A percentile compares a stretch with the other conserved stretches of the same genome.
Evolutionary conservation across 2,113 vertebrate species (phyloP).

Genomic region (Camelus bactrianus): DNA sequence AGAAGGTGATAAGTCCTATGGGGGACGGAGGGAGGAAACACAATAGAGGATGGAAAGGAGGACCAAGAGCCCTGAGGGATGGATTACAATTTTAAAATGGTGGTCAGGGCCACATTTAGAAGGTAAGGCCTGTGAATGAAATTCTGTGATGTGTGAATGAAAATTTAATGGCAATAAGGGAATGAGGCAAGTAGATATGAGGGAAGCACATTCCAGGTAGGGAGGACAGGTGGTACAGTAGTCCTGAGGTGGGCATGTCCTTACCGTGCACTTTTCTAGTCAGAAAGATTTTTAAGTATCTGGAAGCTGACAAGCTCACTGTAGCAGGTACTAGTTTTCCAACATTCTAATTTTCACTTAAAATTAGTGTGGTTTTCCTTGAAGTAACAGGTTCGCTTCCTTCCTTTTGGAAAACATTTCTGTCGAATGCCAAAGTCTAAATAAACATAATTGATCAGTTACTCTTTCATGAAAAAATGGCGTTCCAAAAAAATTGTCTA

Average conservation of each 20-base stretch:
- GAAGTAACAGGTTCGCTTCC: background rate
- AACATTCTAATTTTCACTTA: background rate
- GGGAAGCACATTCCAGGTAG: background rate
- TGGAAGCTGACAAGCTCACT: background rate
- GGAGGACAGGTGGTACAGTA: background rate
- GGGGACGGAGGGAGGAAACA: background rate
- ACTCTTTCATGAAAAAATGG: background rate
- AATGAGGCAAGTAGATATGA: background rate
- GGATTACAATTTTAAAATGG: background rate
- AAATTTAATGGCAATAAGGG: background rate
- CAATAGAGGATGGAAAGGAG: background rate
- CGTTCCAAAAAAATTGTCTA: background rate
- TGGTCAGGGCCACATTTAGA: background rate
- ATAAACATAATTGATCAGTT: background rate
- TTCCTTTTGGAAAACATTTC: background rate
- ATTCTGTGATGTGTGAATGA: background rate
- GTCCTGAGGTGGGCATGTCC: background rate
- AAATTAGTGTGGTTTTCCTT: background rate
- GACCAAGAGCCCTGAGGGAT: background rate
- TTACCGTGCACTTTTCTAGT: background rate
- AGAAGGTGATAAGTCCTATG: background rate
- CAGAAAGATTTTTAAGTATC: background rate
- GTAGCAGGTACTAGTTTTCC: background rate
- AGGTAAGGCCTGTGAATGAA: background rate
- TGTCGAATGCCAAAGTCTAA: background rate